These are phyloP conservation scores for Remorina albescens DNA, from an alignment of 2,797 vertebrate genomes.

Conservation along the genomic window DNA sequence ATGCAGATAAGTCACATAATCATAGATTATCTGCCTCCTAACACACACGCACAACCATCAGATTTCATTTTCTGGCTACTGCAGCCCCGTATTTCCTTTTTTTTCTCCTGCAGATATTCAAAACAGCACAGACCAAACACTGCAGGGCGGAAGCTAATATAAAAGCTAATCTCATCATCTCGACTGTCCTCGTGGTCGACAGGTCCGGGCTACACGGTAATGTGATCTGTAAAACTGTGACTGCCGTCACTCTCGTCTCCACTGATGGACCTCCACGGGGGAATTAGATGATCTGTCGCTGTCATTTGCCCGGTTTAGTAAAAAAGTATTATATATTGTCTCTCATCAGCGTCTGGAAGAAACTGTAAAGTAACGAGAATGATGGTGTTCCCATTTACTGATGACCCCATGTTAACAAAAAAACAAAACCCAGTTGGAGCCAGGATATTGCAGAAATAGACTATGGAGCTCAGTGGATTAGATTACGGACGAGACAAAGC, in stretches of 20 bases:
- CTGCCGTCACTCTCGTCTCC: slow-evolving; percentile 10
- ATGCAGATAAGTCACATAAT: neutral
- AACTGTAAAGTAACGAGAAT: neutral
- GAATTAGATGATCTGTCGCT: slow-evolving; percentile 14
- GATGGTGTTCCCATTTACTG: neutral
- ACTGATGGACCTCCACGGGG: slow-evolving; percentile 20
- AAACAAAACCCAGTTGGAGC: neutral
- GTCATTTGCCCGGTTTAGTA: slow-evolving; percentile 5
- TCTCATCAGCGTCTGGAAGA: neutral
- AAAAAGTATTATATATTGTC: slow-evolving; percentile 26
- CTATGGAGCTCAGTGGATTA: neutral
- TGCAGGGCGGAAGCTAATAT: neutral
- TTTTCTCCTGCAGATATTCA: neutral
- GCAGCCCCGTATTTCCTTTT: neutral
- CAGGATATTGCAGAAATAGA: neutral
- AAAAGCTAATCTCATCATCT: neutral
- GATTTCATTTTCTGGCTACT: neutral
- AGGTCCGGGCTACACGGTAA: slow-evolving; percentile 1
- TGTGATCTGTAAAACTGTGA: slow-evolving; percentile 14
- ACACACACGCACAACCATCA: neutral
- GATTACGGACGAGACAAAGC: neutral
- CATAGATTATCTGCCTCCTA: neutral
- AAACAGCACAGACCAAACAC: neutral
- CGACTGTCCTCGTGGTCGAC: neutral
- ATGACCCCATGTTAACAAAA: neutral